Percentiles rank a stretch among this genome's conserved stretches.
Evolutionary conservation across 1,140 invertebrate species (phyloP).

Genomic region (Ladona fulva): DNA sequence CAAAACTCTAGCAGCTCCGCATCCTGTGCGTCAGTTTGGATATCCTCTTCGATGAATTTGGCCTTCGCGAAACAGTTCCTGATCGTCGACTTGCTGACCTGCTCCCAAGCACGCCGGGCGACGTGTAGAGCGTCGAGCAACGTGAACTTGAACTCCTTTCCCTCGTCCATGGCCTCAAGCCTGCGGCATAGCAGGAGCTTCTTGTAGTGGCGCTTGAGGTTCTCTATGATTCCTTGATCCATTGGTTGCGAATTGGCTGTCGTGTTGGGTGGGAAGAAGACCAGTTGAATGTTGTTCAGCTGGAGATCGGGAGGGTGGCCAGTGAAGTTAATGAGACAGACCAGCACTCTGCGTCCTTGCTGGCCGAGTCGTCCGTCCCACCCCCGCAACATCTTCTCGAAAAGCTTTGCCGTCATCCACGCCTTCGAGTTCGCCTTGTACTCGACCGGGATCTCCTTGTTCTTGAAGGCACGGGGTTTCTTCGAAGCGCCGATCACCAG

Average conservation of each 20-base stretch:
- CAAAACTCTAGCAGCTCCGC: neutral
- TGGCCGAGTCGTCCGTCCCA: conserved; percentile 24
- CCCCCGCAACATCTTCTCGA: conserved; percentile 23
- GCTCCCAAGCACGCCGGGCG: neutral
- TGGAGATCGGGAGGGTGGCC: neutral
- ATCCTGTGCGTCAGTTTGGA: neutral
- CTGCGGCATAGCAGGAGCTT: conserved; percentile 20
- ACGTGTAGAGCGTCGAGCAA: neutral
- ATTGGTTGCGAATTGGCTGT: conserved; percentile 37
- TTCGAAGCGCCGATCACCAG: conserved; percentile 39
- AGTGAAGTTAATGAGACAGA: neutral
- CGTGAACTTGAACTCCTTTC: neutral
- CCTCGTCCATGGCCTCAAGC: neutral
- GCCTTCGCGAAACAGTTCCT: neutral
- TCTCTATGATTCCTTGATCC: conserved; percentile 39
- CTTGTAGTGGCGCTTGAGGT: conserved; percentile 31
- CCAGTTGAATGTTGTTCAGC: conserved; percentile 21
- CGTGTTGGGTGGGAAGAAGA: conserved; percentile 34
- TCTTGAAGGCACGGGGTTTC: conserved; percentile 40
- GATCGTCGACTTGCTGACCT: neutral
- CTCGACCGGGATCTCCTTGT: conserved; percentile 31
- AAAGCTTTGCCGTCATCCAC: conserved; percentile 36
- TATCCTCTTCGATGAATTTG: neutral
- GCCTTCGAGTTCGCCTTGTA: conserved; percentile 38
- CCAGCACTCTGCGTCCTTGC: conserved; percentile 22